Conservation (phyloP, 1,140 invertebrate genomes). For the Telenomus remus region DNA sequence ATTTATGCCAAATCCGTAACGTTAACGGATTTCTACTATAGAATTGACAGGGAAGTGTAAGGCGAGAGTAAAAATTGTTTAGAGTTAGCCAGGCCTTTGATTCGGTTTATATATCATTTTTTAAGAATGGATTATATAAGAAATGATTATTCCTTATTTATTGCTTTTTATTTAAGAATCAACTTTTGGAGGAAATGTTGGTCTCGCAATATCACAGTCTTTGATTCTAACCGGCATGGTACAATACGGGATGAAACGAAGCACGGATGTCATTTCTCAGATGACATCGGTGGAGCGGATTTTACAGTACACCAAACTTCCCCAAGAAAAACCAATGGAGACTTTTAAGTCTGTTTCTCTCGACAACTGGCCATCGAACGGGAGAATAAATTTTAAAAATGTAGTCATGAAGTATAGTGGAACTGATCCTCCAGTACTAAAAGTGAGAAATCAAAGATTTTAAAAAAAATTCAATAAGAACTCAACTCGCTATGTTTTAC, state of each 20-base stretch:
- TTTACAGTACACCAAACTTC: constrained; percentile 83
- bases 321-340: constrained; percentile 75
- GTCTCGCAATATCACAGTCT: constrained; percentile 89
- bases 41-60: no score
- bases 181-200: constrained; percentile 80
- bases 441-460: no score
- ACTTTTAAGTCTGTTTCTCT: constrained; percentile 65
- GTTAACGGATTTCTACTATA: no score
- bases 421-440: constrained; percentile 81
- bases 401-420: constrained; percentile 81
- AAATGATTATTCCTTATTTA: no score
- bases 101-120: no score
- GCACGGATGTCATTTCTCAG: constrained; percentile 82
- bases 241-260: constrained; percentile 88
- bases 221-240: constrained; percentile 87
- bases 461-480: no score
- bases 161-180: constrained; percentile 20
- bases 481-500: no score
- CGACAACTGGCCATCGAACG: constrained; percentile 72
- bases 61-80: no score
- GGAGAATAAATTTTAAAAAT: constrained; percentile 76
- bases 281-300: constrained; percentile 90
- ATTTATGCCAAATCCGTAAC: no score
- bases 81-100: no score
- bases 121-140: no score